These are phyloP conservation scores for Cabera pusaria DNA, from an alignment of 2,888 invertebrate species.

Conservation along the genomic window DNA sequence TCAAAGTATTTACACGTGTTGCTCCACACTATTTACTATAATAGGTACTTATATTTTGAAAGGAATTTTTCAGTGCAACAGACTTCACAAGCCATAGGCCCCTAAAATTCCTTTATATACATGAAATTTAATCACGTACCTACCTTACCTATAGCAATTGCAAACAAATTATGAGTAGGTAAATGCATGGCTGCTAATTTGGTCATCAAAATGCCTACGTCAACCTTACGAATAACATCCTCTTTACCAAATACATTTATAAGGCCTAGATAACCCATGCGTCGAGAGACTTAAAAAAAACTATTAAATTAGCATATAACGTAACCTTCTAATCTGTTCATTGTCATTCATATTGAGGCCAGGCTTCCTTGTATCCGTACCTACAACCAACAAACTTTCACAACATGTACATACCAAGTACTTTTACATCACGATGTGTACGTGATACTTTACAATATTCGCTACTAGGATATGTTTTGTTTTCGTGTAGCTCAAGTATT, in stretches of 20 bases:
- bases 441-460: constrained; percentile 23
- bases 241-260: constrained; percentile 5
- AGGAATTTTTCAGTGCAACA: constrained; percentile 37
- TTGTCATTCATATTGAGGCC: too few relatives aligned
- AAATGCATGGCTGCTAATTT: constrained; percentile 20
- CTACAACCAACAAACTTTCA: too few relatives aligned
- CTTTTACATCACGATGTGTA: constrained; percentile 3
- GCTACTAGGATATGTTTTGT: constrained; percentile 68
- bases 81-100: constrained; percentile 12
- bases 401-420: too few relatives aligned
- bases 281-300: too few relatives aligned
- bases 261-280: too few relatives aligned
- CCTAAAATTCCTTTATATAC: constrained; percentile 5
- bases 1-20: too few relatives aligned
- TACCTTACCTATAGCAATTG: constrained; percentile 9
- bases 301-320: too few relatives aligned
- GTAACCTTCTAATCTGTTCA: too few relatives aligned
- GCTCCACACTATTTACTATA: constrained; percentile 12
- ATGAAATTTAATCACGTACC: constrained; percentile 9
- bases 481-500: constrained; percentile 90
- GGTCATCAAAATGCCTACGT: constrained; percentile 22
- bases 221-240: constrained; percentile 15
- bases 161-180: constrained; percentile 31
- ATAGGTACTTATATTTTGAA: constrained; percentile 24
- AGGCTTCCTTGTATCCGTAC: too few relatives aligned